Base-by-base conservation (phyloP, 2,888 invertebrate genomes). In the Leptodirus hochenwartii region DNA sequence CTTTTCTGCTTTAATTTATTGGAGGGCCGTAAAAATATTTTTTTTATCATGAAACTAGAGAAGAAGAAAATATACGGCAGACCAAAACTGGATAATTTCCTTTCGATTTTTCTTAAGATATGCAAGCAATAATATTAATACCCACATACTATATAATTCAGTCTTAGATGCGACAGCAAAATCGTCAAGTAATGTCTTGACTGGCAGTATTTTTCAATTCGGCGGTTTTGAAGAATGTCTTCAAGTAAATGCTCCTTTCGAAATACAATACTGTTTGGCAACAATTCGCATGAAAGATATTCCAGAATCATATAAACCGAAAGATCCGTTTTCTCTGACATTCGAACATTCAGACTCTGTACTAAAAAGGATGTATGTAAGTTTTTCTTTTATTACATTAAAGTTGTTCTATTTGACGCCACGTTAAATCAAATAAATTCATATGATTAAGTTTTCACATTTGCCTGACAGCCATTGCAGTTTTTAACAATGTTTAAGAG, bases 151-250 rank as follows among this genome's bases (percentile, higher is more conserved):
- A 17, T 15, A 31, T 29, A 36, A 25, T 42, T 31, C 44, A 70
- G 70, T 68, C 55, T 68, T 68, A 67, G 71, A 71, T 40, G 55
- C 70, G 0, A 63, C 66, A 17, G 59, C 66, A 2, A 66, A 67
- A 33, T 59, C 63, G 26, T 58, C 67, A 0, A 54, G 59, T 27
- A 69, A 69, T 2, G 47, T 67, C 8, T 46, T 69, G 2, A 59
- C 61, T 23, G 70, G 66, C 0, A 66, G 59, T 41, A 51, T 57
- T 2, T 66, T 58, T 40, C 67, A 70, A 38, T 51, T 69, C 34
- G 71, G 71, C 0, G 62, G 69, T 46, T 71, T 62, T 41, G 68
- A 69, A 39, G 65, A 70, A 43, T 71, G 70, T 38, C 32, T 58
- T 24, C 43, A 47, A 17, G 45, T 50, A 3, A 38, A 45, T 34